These are phyloP conservation scores for Lophius piscatorius DNA, from an alignment of 2,113 vertebrate species.

Conservation along the genomic window DNA sequence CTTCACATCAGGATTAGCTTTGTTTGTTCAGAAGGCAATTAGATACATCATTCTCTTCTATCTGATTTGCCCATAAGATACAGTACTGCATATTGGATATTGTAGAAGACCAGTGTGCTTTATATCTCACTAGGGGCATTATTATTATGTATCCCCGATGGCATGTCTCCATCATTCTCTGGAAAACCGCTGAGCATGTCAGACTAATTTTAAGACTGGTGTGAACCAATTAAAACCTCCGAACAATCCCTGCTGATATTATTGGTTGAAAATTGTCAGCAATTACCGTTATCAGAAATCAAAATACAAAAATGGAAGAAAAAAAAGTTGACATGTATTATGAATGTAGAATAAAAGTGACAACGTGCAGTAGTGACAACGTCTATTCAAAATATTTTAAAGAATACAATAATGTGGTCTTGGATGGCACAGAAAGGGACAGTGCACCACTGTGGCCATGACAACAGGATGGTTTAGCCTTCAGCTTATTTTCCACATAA, in stretches of 20 bases:
- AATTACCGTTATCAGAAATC: not conserved
- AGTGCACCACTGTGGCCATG: too few species aligned
- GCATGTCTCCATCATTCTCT: slow-evolving; percentile 19
- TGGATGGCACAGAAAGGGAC: too few species aligned
- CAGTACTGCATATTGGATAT: slow-evolving; percentile 26
- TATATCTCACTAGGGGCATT: slow-evolving; percentile 19
- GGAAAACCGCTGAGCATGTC: not conserved
- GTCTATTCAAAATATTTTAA: too few species aligned
- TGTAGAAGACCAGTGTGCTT: slow-evolving; percentile 27
- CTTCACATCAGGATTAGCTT: slow-evolving; percentile 45
- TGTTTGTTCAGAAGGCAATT: slow-evolving; percentile 15
- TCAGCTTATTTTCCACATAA: too few species aligned
- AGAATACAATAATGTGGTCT: too few species aligned
- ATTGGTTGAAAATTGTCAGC: not conserved
- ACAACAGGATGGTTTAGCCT: too few species aligned
- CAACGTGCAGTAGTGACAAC: too few species aligned
- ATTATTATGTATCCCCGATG: slow-evolving; percentile 18
- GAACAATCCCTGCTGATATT: slow-evolving; percentile 11
- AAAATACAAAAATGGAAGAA: too few species aligned
- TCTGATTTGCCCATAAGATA: slow-evolving; percentile 18
- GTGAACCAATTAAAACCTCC: not conserved
- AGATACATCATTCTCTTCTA: slow-evolving; percentile 11
- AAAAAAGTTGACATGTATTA: too few species aligned
- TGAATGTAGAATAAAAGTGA: not conserved
- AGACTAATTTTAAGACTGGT: slow-evolving; percentile 8